Evolutionary conservation across 2,113 vertebrate genomes (phyloP).

Genomic region (Lycaon pictus): DNA sequence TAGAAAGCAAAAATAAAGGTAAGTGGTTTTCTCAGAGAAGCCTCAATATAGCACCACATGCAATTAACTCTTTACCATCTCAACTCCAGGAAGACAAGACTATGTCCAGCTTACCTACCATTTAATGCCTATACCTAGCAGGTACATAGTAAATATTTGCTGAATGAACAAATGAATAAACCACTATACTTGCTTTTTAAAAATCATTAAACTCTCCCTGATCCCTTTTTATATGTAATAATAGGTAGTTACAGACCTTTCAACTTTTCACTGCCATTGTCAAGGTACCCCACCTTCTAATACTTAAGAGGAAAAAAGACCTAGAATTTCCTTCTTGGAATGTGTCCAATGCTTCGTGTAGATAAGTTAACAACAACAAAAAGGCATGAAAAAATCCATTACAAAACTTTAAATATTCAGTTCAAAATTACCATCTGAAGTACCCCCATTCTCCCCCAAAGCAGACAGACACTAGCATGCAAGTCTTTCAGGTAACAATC

Average conservation of each 20-base stretch:
- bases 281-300: constrained; percentile 11
- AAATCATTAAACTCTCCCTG: constrained; percentile 37
- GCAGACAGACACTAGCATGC: constrained; percentile 2
- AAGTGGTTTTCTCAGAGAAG: constrained; percentile 39
- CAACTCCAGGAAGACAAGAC: constrained; percentile 50
- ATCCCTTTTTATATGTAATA: constrained; percentile 41
- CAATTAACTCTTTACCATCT: constrained; percentile 47
- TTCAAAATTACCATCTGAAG: constrained; percentile 55
- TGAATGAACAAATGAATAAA: constrained; percentile 54
- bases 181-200: background rate
- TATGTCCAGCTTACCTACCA: background rate
- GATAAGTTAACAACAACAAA: background rate
- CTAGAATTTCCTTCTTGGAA: constrained; percentile 32
- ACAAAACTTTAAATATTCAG: constrained; percentile 58
- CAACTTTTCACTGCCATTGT: constrained; percentile 37
- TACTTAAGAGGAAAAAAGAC: background rate
- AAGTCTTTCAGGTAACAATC: constrained; percentile 62
- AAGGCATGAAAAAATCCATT: background rate
- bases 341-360: constrained; percentile 39
- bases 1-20: constrained; percentile 65
- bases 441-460: background rate
- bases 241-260: constrained; percentile 34
- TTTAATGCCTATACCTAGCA: background rate
- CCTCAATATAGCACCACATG: constrained; percentile 16
- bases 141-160: constrained; percentile 40